phyloP scores from a whole-genome alignment of 2,888 invertebrate genomes.

The Bruchidius siliquastri region DNA sequence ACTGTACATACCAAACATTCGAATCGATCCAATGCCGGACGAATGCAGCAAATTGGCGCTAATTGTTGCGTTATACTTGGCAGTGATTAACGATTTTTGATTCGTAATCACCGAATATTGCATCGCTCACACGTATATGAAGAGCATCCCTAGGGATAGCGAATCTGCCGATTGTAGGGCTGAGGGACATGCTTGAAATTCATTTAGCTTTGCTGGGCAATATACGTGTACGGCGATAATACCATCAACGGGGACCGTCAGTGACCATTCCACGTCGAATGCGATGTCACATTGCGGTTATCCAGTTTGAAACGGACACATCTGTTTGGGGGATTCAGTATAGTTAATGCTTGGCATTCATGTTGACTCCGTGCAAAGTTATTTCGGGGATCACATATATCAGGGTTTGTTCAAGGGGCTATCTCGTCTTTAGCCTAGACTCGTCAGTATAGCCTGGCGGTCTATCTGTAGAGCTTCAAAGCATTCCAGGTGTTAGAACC shows the following conservation, averaged over 20 bases:
- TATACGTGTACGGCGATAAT: background rate
- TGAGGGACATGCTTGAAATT: background rate
- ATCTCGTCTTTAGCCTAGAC: too few species aligned
- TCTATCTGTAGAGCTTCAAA: too few species aligned
- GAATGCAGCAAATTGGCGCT: background rate
- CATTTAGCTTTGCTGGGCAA: background rate
- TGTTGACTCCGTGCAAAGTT: too few species aligned
- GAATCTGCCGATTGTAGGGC: background rate
- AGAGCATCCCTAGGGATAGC: background rate
- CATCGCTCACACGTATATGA: background rate
- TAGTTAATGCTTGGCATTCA: too few species aligned
- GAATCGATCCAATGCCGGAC: background rate
- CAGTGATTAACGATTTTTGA: background rate
- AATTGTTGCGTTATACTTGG: background rate
- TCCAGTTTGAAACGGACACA: background rate
- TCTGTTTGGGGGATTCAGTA: too few species aligned
- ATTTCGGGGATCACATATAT: too few species aligned
- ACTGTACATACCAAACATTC: too few species aligned
- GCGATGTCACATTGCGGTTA: background rate
- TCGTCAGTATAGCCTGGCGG: too few species aligned
- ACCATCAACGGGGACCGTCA: background rate
- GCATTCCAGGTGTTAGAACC: too few species aligned
- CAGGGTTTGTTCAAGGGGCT: too few species aligned
- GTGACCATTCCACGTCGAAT: background rate
- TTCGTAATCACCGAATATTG: background rate